phyloP scores from a whole-genome alignment of 2,888 invertebrate species.

The Stegophylla sp. region DNA sequence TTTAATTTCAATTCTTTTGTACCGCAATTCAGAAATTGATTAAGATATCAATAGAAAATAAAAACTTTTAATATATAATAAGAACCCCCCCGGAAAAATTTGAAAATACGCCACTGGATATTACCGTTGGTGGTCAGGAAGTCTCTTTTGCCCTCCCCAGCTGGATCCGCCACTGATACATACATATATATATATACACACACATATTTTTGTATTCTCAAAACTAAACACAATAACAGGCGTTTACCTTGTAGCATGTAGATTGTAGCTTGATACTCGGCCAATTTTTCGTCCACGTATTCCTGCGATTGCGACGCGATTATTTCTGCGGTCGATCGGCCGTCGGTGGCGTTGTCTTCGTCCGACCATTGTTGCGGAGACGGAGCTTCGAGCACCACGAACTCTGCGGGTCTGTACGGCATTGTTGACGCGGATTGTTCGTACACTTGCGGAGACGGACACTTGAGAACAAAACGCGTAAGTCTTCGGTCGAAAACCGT shows the following conservation, averaged over 20 bases:
- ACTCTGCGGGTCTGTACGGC: slow-evolving; percentile 46
- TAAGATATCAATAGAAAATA: no score
- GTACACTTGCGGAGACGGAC: slow-evolving; percentile 67
- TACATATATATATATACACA: not conserved
- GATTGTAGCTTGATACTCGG: slow-evolving; percentile 92
- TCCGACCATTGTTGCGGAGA: slow-evolving; percentile 75
- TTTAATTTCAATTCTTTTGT: no score
- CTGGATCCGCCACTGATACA: no score
- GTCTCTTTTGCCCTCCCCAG: no score
- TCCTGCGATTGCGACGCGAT: slow-evolving; percentile 93
- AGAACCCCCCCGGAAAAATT: no score
- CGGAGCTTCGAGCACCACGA: slow-evolving; percentile 72
- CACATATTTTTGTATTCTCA: not conserved
- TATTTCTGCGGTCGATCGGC: slow-evolving; percentile 88
- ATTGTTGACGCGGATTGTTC: slow-evolving; percentile 60
- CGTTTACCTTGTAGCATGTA: slow-evolving; percentile 81
- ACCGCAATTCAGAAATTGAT: no score
- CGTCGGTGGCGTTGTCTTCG: slow-evolving; percentile 70
- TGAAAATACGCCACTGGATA: no score
- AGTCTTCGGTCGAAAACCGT: no score
- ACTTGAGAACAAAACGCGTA: slow-evolving; percentile 66
- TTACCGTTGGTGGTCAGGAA: no score
- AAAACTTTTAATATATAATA: no score
- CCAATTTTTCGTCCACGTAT: slow-evolving; percentile 90
- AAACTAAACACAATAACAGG: not conserved